Percentiles rank a stretch among this genome's conserved stretches.
Evolutionary conservation across 2,113 vertebrate species (phyloP).

Genomic region (Heptranchias perlo): DNA sequence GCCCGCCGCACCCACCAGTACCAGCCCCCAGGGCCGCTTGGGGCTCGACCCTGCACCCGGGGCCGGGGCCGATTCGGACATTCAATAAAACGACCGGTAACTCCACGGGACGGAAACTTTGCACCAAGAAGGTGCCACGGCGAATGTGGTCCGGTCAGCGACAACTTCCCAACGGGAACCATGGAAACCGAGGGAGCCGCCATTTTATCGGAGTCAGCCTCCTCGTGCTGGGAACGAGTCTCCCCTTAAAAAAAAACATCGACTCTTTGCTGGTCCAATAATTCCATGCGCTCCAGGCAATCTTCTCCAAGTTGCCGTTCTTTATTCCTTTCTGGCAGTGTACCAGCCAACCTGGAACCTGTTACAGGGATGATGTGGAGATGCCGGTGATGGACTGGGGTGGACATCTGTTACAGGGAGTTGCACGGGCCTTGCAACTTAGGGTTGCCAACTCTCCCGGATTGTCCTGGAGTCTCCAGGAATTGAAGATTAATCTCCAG

Average conservation of each 20-base stretch:
- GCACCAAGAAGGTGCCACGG: neutral
- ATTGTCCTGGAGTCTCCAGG: too few species aligned
- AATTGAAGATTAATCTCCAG: too few species aligned
- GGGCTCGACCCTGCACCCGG: neutral
- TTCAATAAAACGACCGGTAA: neutral
- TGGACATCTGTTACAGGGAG: too few species aligned
- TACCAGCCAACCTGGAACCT: too few species aligned
- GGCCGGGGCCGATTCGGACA: neutral
- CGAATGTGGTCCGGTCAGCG: neutral
- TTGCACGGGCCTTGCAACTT: too few species aligned
- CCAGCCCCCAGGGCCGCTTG: constrained; percentile 56
- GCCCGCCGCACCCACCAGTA: constrained; percentile 59
- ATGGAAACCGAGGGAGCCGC: neutral
- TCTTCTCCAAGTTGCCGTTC: too few species aligned
- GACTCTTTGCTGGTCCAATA: too few species aligned
- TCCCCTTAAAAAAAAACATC: neutral
- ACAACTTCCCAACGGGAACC: neutral
- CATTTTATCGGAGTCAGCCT: neutral
- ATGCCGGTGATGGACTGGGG: too few species aligned
- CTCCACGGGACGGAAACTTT: neutral
- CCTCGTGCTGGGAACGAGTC: neutral
- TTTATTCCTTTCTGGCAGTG: too few species aligned
- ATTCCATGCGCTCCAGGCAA: too few species aligned
- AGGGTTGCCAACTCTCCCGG: too few species aligned
- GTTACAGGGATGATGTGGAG: too few species aligned